Conservation (phyloP, 2,113 vertebrate genomes). For the Platycercus adscitus region DNA sequence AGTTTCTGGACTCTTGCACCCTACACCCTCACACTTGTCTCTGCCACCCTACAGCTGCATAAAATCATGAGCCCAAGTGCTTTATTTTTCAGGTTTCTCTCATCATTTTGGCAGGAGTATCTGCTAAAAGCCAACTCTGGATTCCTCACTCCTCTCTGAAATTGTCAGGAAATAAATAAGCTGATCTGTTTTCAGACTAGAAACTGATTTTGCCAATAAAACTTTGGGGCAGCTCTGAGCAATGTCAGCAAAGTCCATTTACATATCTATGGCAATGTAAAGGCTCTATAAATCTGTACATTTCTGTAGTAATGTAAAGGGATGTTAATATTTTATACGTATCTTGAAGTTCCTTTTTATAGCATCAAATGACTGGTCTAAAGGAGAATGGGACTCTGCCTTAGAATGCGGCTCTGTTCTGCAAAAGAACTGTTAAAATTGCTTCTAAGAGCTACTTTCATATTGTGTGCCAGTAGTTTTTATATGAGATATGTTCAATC, state of each 20-base stretch:
- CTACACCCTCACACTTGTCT: neutral
- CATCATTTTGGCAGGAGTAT: neutral
- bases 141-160: neutral
- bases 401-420: neutral
- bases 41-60: neutral
- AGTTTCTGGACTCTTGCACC: neutral
- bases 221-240: neutral
- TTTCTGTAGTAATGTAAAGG: neutral
- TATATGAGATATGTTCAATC: neutral
- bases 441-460: neutral
- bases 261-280: neutral
- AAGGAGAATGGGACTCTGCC: neutral
- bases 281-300: neutral
- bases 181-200: neutral
- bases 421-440: neutral
- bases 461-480: neutral
- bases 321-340: neutral
- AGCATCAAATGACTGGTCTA: neutral
- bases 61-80: neutral
- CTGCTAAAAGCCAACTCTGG: neutral
- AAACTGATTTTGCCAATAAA: neutral
- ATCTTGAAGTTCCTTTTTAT: neutral
- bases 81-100: neutral
- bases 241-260: neutral
- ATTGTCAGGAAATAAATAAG: neutral